phyloP scores from a whole-genome alignment of 2,888 invertebrate species.

The Parapristionchus giblindavisi region DNA sequence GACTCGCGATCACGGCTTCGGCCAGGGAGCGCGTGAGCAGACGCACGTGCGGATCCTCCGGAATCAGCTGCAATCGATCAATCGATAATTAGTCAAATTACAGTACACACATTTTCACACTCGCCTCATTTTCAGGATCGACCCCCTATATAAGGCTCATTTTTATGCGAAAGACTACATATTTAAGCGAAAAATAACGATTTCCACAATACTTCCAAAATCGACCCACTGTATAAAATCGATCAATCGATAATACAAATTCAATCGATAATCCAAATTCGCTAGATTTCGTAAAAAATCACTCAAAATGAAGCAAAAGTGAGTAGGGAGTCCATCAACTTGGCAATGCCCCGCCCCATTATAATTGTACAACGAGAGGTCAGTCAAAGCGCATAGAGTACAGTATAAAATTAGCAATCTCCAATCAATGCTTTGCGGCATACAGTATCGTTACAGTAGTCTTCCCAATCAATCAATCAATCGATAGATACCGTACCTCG shows the following conservation, averaged over 20 bases:
- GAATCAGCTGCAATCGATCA: constrained; percentile 7
- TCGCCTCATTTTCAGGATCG: too few species aligned
- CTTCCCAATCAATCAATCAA: background rate
- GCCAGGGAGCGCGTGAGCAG: constrained; percentile 21
- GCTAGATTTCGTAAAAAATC: too few species aligned
- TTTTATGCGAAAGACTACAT: too few species aligned
- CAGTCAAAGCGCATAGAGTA: background rate
- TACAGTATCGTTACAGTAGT: background rate
- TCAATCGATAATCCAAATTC: too few species aligned
- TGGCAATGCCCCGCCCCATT: background rate
- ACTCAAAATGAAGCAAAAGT: too few species aligned
- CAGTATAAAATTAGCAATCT: too few species aligned
- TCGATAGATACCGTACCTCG: constrained; percentile 18
- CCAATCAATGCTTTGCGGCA: background rate
- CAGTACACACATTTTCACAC: too few species aligned
- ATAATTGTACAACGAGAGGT: background rate
- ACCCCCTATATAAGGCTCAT: too few species aligned
- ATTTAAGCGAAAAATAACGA: too few species aligned
- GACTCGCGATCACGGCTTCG: constrained; percentile 9
- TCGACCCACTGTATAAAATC: background rate
- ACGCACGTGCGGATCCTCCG: background rate
- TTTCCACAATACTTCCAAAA: too few species aligned
- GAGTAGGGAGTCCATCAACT: too few species aligned
- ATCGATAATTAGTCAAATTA: too few species aligned
- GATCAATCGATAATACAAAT: background rate